phyloP scores from a whole-genome alignment of 2,888 invertebrate species.

The Labia minor region DNA sequence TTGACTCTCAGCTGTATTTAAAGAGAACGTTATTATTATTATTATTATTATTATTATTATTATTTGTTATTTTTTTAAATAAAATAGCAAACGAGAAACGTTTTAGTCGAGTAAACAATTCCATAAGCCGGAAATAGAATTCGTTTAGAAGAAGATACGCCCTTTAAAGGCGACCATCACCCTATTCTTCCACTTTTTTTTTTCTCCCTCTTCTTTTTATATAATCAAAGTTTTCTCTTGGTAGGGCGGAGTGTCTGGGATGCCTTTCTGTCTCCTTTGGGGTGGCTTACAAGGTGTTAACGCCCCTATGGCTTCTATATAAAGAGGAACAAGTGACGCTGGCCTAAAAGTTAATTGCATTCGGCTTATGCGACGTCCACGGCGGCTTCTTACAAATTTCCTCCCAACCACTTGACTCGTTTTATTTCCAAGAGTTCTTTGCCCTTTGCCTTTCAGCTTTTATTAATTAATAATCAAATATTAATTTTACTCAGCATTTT shows the following conservation, averaged over 20 bases:
- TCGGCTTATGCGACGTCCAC: not conserved
- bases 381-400: not conserved
- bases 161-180: not conserved
- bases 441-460: too few species aligned
- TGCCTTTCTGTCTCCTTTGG: too few species aligned
- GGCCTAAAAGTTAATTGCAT: not conserved
- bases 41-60: too few species aligned
- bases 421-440: too few species aligned
- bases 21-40: not conserved
- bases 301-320: not conserved
- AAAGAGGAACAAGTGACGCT: not conserved
- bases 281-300: slow-evolving; percentile 1
- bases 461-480: too few species aligned
- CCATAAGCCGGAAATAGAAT: slow-evolving; percentile 8
- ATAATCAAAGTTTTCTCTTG: not conserved
- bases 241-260: not conserved
- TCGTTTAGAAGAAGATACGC: not conserved
- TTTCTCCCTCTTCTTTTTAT: not conserved
- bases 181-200: too few species aligned
- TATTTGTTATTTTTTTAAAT: not conserved
- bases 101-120: not conserved
- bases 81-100: slow-evolving; percentile 8
- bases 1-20: not conserved
- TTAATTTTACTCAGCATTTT: too few species aligned
- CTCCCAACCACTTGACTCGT: not conserved